Evolutionary conservation across 2,888 invertebrate species (phyloP).

Genomic region (Xestia xanthographa): DNA sequence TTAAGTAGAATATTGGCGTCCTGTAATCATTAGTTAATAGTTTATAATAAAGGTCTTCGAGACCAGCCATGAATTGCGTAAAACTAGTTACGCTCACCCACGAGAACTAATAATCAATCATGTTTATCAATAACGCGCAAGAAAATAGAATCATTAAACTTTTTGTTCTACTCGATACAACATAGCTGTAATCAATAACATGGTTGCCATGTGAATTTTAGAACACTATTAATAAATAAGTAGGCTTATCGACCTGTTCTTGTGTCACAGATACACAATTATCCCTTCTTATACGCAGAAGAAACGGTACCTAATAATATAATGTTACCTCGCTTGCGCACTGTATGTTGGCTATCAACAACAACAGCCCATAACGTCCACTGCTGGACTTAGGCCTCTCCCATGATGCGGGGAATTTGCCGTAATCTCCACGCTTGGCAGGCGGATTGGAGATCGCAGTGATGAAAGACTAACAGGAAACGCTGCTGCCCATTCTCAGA

Average conservation of each 20-base stretch:
- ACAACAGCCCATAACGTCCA: too few species aligned
- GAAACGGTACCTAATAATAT: neutral
- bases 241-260: slow-evolving; percentile 14
- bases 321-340: neutral
- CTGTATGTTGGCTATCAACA: too few species aligned
- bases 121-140: slow-evolving; percentile 54
- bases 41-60: slow-evolving; percentile 6
- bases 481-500: too few species aligned
- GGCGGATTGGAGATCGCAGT: too few species aligned
- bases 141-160: slow-evolving; percentile 57
- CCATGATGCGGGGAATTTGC: too few species aligned
- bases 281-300: neutral
- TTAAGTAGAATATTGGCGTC: neutral
- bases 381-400: too few species aligned
- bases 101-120: slow-evolving; percentile 56
- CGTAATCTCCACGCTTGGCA: too few species aligned
- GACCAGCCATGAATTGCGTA: slow-evolving; percentile 26
- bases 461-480: too few species aligned
- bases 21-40: slow-evolving; percentile 10
- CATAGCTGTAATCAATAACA: slow-evolving; percentile 34
- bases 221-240: neutral
- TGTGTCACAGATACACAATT: slow-evolving; percentile 2
- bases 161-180: slow-evolving; percentile 43
- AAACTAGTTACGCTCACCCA: slow-evolving; percentile 46
- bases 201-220: slow-evolving; percentile 13